Base-by-base conservation (phyloP, 2,797 vertebrate genomes). In the Lagorchestes hirsutus region DNA sequence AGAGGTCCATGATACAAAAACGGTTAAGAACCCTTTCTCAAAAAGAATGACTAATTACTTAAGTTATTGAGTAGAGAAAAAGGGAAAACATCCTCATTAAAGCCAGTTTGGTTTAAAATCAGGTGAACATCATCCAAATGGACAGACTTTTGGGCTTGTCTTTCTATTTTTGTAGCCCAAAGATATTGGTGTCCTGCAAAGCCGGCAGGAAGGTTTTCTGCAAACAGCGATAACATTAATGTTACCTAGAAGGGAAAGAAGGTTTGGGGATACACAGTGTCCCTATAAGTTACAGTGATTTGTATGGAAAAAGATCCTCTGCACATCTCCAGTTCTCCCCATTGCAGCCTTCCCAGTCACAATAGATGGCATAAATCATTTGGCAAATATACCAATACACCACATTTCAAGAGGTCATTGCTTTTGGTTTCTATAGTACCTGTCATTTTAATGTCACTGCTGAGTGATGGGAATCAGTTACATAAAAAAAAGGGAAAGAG, bases 371-470 rank as follows among this genome's bases (percentile, higher is more conserved):
- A 82, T 95, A 97, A 96, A 93, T 97, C 96, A 97, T 95, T 96
- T 95, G 95, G 95, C 91, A 98, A 98, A 96, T 97, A 93, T n/a
- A 95, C 95, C 74, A 93, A 50, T 54, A 90, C 52, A 91, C 90
- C 96, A 98, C 95, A 90, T 96, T 98, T 97, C 95, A 97, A 95
- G 97, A 96, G 94, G 97, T 97, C 96, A 94, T 96, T 94, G 95
- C 95, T 95, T 97, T 96, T 1, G 0, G 93, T 97, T 98, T 97
- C 97, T 94, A 97, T 54, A 40, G 91, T 92, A 94, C 93, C 94
- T 97, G 90, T 95, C 97, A 96, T 92, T 93, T 97, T 98, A 98
- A 97, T 97, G 96, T 98, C 97, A 97, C 92, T 92, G 58, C 0
- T 91, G 97, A 97, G 58, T 94, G 97, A 98, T 55, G 94, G 55